These are phyloP conservation scores for Synanthedon vespiformis DNA, from an alignment of 2,888 invertebrate genomes.

Conservation along the genomic window DNA sequence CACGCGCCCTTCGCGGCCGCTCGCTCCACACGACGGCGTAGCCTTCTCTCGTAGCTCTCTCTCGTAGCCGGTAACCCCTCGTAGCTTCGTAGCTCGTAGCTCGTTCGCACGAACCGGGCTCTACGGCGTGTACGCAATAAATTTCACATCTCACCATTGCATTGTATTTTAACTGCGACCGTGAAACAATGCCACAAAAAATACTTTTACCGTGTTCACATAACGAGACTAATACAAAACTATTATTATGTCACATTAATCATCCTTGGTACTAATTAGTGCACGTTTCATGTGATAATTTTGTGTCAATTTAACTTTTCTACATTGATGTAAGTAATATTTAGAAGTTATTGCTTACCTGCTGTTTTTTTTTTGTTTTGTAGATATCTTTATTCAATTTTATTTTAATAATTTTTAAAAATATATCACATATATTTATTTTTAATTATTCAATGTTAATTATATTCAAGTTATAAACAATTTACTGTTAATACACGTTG, in stretches of 20 bases:
- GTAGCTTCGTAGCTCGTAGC: slow-evolving; percentile 30
- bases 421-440: too few relatives aligned
- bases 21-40: slow-evolving; percentile 16
- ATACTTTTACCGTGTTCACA: slow-evolving; percentile 37
- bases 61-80: slow-evolving; percentile 12
- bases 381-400: too few relatives aligned
- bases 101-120: slow-evolving; percentile 7
- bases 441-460: too few relatives aligned
- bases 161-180: slow-evolving; percentile 13
- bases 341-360: background rate
- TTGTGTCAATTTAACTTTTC: slow-evolving; percentile 14
- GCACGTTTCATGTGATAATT: slow-evolving; percentile 35
- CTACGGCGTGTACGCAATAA: slow-evolving; percentile 12
- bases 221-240: slow-evolving; percentile 36
- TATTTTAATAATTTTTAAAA: too few relatives aligned
- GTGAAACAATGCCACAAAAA: slow-evolving; percentile 48
- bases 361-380: too few relatives aligned
- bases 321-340: slow-evolving; percentile 27
- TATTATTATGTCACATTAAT: slow-evolving; percentile 42
- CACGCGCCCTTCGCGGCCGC: slow-evolving; percentile 51
- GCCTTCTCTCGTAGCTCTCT: slow-evolving; percentile 4
- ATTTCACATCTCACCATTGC: slow-evolving; percentile 26
- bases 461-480: too few relatives aligned
- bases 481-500: too few relatives aligned
- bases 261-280: slow-evolving; percentile 45